phyloP scores from a whole-genome alignment of 2,113 vertebrate species.

The Dicentrarchus labrax region DNA sequence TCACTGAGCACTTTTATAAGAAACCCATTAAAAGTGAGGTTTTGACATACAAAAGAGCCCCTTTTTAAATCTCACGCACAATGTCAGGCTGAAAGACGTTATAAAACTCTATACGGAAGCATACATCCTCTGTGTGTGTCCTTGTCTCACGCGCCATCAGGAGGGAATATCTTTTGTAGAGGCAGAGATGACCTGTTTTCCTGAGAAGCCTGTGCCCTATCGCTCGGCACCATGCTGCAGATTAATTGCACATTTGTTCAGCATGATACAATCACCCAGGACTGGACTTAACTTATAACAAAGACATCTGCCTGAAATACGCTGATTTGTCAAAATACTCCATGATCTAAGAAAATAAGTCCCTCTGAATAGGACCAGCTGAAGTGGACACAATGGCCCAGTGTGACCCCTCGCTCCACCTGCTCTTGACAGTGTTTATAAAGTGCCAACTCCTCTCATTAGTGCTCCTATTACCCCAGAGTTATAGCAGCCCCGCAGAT shows the following conservation, averaged over 20 bases:
- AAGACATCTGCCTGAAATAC: conserved; percentile 62
- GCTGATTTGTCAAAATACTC: conserved; percentile 65
- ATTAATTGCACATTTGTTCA: conserved; percentile 75
- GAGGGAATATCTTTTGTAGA: conserved; percentile 53
- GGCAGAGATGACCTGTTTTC: conserved; percentile 54
- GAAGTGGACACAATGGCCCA: conserved; percentile 66
- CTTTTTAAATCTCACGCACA: conserved; percentile 82
- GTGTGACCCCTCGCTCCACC: conserved; percentile 73
- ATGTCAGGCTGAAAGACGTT: conserved; percentile 78
- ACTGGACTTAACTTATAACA: conserved; percentile 70
- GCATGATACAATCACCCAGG: conserved; percentile 49
- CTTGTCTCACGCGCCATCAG: conserved; percentile 40
- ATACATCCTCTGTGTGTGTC: conserved; percentile 67
- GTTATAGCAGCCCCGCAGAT: conserved; percentile 73
- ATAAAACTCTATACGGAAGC: conserved; percentile 75
- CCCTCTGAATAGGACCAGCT: conserved; percentile 54
- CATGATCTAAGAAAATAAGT: conserved; percentile 51
- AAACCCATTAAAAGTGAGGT: conserved; percentile 82
- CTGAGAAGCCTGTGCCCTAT: conserved; percentile 43
- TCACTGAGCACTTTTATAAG: conserved; percentile 85
- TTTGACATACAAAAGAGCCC: conserved; percentile 85
- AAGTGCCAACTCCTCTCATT: conserved; percentile 82
- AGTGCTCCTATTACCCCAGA: conserved; percentile 70
- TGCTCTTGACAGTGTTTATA: conserved; percentile 79
- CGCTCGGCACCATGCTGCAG: conserved; percentile 50